Evolutionary conservation across 2,888 invertebrate species (phyloP), one percentile per base, ranked within the genome.

Genomic region (Eueremaeus valkanovi): DNA sequence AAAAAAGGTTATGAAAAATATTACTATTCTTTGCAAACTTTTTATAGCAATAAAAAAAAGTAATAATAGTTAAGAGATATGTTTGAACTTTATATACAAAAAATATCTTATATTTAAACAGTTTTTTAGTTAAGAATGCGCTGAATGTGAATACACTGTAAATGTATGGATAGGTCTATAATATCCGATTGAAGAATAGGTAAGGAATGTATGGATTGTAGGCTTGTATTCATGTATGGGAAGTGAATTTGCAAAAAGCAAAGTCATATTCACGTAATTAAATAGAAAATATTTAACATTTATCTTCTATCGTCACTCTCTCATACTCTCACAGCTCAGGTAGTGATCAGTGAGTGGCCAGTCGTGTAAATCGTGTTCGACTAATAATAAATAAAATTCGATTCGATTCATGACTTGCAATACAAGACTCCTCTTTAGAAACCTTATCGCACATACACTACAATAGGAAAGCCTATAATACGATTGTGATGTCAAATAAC

Each of bases 371-470:
- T 51, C 51, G 51, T 51, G 51, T 9, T 51, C 18, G 8, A 18
- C 21, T 21, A 36, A 36, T 36, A 51, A 51, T 9, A 51, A 16
- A 18, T 6, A n/a, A n/a, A n/a, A n/a, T n/a, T n/a, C n/a, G n/a
- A 51, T 51, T 18, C 51, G 16, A 51, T 51, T 18, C 51, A 51
- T 51, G 51, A 51, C 51, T 51, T 51, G 51, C 51, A 51, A 51
- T 51, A 51, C 5, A 36, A n/a, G 51, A 51, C 51, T 51, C 16
- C 51, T 18, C 18, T 5, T 51, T 51, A 16, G 51, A 51, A 51
- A 51, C 51, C 51, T 18, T 51, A 51, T 51, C 51, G 42, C 42
- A 42, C n/a, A n/a, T n/a, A n/a, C n/a, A n/a, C n/a, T 42, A 11
- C 51, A 51, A 51, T 9, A 11, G 51, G 51, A 51, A 51, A 51